phyloP scores from a whole-genome alignment of 2,113 vertebrate genomes.

The Ahaetulla prasina region DNA sequence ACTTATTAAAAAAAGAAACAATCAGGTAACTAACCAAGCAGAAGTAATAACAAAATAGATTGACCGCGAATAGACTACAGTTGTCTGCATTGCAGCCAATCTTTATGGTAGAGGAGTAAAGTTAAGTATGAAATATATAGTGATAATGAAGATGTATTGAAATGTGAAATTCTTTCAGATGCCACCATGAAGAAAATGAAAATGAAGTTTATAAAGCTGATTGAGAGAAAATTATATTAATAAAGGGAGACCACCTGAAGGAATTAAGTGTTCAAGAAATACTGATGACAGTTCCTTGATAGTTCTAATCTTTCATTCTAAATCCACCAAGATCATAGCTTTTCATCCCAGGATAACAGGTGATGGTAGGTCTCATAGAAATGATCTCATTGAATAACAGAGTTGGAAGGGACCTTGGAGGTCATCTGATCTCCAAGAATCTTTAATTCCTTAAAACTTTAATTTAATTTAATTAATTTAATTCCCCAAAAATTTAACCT shows the following conservation, averaged over 20 bases:
- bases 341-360: neutral
- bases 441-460: too few relatives aligned
- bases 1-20: neutral
- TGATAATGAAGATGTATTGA: neutral
- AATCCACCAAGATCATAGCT: neutral
- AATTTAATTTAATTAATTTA: too few relatives aligned
- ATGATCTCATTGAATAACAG: neutral
- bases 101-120: neutral
- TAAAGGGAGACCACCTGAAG: neutral
- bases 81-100: neutral
- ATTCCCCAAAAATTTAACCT: too few relatives aligned
- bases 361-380: neutral
- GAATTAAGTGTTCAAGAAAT: neutral
- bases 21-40: neutral
- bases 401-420: neutral
- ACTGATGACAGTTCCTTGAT: neutral
- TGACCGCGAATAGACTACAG: neutral
- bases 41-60: neutral
- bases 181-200: neutral
- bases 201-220: neutral
- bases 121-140: neutral
- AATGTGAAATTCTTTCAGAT: neutral
- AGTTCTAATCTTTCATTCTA: neutral
- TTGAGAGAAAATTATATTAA: neutral
- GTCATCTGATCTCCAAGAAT: neutral